Evolutionary conservation across 2,113 vertebrate species (phyloP).

Genomic region (Lepus europaeus): DNA sequence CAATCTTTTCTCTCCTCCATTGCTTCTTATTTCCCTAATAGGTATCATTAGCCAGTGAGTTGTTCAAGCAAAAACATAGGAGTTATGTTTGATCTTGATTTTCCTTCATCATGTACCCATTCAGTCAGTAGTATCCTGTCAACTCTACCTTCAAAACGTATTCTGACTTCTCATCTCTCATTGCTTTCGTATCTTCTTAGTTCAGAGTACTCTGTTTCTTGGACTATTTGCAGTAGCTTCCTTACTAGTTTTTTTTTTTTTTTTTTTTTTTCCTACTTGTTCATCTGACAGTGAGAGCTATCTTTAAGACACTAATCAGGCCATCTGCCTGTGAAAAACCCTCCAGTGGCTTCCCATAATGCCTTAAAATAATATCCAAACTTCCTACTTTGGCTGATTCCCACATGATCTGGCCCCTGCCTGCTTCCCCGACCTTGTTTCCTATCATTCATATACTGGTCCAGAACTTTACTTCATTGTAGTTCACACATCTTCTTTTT

Average conservation of each 20-base stretch:
- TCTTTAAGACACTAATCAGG: conserved; percentile 81
- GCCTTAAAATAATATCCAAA: conserved; percentile 71
- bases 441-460: background rate
- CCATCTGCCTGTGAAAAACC: conserved; percentile 63
- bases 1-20: background rate
- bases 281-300: conserved; percentile 46
- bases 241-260: conserved; percentile 1
- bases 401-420: conserved; percentile 38
- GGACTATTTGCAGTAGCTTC: background rate
- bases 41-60: background rate
- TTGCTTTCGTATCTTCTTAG: conserved; percentile 15
- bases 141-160: background rate
- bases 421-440: conserved; percentile 69
- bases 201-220: conserved; percentile 51
- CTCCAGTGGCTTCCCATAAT: conserved; percentile 65
- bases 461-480: background rate
- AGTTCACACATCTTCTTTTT: conserved; percentile 16
- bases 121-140: background rate
- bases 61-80: background rate
- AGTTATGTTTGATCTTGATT: conserved; percentile 16
- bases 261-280: conserved; percentile 46
- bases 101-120: background rate
- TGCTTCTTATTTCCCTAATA: background rate
- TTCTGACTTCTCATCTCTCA: conserved; percentile 5
- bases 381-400: conserved; percentile 55